A percentile compares a stretch with the other conserved stretches of the same genome.
Evolutionary conservation across 2,113 vertebrate species (phyloP).

Genomic region (Lasiurus borealis): DNA sequence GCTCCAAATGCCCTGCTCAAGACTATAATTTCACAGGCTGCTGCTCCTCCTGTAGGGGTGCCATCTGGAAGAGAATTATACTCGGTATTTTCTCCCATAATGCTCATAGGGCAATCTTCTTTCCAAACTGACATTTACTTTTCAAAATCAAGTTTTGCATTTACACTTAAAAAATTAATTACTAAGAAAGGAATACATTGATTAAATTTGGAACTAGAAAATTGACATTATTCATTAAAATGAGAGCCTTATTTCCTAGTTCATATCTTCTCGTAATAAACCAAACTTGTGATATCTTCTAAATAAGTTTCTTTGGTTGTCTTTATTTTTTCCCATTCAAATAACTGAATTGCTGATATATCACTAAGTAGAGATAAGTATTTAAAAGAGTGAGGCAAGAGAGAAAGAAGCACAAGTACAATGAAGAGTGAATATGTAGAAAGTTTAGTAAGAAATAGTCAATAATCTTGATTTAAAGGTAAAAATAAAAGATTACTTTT

Average conservation of each 20-base stretch:
- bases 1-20: constrained; percentile 85
- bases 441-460: background rate
- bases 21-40: constrained; percentile 96
- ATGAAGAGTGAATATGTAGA: constrained; percentile 38
- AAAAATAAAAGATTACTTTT: constrained; percentile 40
- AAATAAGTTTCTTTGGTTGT: accelerated
- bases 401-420: constrained; percentile 53
- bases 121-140: constrained; percentile 54
- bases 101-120: constrained; percentile 70
- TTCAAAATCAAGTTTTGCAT: constrained; percentile 69
- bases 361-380: background rate
- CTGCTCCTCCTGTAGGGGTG: constrained; percentile 93
- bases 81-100: constrained; percentile 72
- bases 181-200: constrained; percentile 66
- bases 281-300: background rate
- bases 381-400: background rate
- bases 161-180: constrained; percentile 83
- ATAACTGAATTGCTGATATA: constrained; percentile 37
- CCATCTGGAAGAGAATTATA: constrained; percentile 87
- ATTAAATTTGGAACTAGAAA: constrained; percentile 71
- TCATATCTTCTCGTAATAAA: background rate
- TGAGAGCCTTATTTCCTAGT: background rate
- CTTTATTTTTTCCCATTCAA: background rate
- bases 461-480: constrained; percentile 46
- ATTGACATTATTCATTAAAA: constrained; percentile 62